phyloP scores from a whole-genome alignment of 2,113 vertebrate genomes.

The Columba livia region DNA sequence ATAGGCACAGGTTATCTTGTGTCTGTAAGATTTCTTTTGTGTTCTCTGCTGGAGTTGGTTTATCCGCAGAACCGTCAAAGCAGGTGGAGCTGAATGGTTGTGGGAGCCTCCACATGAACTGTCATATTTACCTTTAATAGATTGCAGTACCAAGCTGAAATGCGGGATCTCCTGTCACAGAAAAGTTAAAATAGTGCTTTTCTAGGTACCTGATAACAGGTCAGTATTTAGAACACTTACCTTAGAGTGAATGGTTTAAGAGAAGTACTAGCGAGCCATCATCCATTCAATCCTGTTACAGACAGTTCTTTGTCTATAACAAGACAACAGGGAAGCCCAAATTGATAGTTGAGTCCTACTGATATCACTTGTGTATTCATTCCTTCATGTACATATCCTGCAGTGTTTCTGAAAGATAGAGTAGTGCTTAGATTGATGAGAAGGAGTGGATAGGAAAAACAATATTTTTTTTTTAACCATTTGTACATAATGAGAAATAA shows the following conservation, averaged over 20 bases:
- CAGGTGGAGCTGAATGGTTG: background rate
- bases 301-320: conserved; percentile 28
- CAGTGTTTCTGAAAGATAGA: conserved; percentile 43
- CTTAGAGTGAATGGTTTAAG: conserved; percentile 1
- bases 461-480: background rate
- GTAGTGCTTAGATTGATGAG: background rate
- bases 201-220: conserved; percentile 20
- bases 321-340: conserved; percentile 37
- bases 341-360: conserved; percentile 38
- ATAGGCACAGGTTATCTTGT: background rate
- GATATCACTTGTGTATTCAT: background rate
- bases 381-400: conserved; percentile 22
- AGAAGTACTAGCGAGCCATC: background rate
- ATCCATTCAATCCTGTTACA: background rate
- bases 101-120: background rate
- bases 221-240: conserved; percentile 48
- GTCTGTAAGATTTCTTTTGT: background rate
- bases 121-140: background rate
- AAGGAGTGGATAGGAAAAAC: background rate
- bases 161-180: conserved; percentile 19
- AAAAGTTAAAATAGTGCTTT: conserved; percentile 15
- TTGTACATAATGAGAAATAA: conserved; percentile 4
- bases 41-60: background rate
- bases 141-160: background rate
- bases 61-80: background rate